Evolutionary conservation across 1,140 invertebrate genomes (phyloP).

Genomic region (Caenorhabditis inopinata): DNA sequence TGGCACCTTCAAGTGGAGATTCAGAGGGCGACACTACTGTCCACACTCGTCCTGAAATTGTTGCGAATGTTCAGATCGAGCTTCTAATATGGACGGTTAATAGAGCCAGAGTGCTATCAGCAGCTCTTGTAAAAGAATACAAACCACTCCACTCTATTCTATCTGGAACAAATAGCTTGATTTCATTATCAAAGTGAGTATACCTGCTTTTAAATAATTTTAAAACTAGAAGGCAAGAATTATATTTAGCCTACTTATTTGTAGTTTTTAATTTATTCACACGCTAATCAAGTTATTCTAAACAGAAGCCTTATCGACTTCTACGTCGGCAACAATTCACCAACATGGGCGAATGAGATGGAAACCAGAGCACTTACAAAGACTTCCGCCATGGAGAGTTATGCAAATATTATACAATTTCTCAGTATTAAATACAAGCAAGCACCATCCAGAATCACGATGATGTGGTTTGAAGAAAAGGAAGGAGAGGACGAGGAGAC

Average conservation of each 20-base stretch:
- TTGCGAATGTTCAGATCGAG: background rate
- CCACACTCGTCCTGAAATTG: background rate
- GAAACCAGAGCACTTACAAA: background rate
- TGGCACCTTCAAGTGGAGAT: background rate
- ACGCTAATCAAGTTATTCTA: background rate
- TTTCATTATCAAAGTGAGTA: background rate
- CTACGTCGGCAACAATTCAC: background rate
- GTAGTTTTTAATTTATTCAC: no score
- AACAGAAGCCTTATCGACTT: background rate
- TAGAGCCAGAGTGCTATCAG: background rate
- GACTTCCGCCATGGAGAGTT: background rate
- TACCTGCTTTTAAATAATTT: no score
- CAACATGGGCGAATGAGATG: background rate
- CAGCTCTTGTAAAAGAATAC: background rate
- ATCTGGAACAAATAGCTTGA: background rate
- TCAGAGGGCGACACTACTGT: background rate
- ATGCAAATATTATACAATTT: conserved; percentile 1
- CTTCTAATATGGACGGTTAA: background rate
- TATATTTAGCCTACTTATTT: no score
- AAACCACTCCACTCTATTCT: conserved; percentile 15
- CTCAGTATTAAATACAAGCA: conserved; percentile 20
- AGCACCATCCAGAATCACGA: background rate
- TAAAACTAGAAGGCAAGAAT: no score
- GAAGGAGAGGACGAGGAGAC: background rate
- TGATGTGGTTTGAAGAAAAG: conserved; percentile 12